Percentiles rank a stretch among this genome's conserved stretches.
These are phyloP conservation scores for Hypanus sabinus DNA, from an alignment of 2,113 vertebrate species.

Conservation along the genomic window DNA sequence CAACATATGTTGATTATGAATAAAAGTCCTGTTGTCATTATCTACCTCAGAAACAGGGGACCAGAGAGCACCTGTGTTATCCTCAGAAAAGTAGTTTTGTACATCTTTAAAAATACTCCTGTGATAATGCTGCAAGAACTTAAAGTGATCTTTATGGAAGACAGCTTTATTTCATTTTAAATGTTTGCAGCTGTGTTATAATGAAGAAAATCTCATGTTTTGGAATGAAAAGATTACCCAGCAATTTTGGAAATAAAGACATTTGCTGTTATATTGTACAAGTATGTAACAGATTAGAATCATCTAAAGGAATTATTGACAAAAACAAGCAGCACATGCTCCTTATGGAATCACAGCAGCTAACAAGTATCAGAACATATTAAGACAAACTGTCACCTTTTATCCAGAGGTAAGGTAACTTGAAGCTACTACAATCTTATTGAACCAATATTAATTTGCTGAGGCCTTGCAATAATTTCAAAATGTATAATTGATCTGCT, in stretches of 20 bases:
- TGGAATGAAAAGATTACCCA: not conserved
- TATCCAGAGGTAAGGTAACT: not conserved
- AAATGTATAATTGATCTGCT: not conserved
- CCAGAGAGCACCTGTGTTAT: not conserved
- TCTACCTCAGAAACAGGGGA: not conserved
- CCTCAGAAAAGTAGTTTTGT: not conserved
- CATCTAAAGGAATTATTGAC: not conserved
- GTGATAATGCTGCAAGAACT: not conserved
- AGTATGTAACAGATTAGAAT: not conserved
- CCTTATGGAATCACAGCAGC: not conserved
- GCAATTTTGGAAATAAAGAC: not conserved
- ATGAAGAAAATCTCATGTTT: not conserved
- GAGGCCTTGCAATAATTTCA: not conserved
- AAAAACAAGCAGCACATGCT: not conserved
- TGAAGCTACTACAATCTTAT: too few species aligned
- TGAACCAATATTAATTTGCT: not conserved
- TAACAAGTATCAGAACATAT: not conserved
- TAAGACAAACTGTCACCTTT: not conserved
- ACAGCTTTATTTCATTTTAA: not conserved
- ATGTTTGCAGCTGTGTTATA: not conserved
- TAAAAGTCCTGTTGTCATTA: not conserved
- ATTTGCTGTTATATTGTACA: not conserved
- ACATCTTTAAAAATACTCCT: not conserved
- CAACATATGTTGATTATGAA: not conserved
- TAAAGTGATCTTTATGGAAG: not conserved